Percentiles rank a stretch among this genome's conserved stretches.
These are phyloP conservation scores for Alligator mississippiensis DNA, from an alignment of 2,113 vertebrate genomes.

Conservation along the genomic window DNA sequence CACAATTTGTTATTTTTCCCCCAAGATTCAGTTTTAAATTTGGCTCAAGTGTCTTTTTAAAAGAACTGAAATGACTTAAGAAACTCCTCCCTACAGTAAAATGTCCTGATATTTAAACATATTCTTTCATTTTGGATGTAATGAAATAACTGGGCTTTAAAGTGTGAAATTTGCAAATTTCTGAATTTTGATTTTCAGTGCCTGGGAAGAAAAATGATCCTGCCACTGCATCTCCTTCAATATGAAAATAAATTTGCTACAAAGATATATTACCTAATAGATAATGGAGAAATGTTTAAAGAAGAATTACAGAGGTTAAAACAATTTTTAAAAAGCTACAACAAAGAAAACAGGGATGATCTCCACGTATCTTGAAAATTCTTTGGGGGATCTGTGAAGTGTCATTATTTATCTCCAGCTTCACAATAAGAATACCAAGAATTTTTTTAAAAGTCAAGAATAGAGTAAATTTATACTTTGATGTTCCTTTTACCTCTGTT, in stretches of 20 bases:
- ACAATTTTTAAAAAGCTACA: not conserved
- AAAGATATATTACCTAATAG: not conserved
- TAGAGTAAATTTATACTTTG: conserved; percentile 47
- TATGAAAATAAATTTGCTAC: not conserved
- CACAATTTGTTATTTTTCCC: not conserved
- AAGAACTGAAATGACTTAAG: not conserved
- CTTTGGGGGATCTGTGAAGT: not conserved
- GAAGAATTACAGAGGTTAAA: not conserved
- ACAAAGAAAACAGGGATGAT: not conserved
- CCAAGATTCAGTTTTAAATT: not conserved
- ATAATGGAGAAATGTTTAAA: not conserved
- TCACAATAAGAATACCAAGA: conserved; percentile 39
- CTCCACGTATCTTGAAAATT: not conserved
- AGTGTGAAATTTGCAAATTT: not conserved
- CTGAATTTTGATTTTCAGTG: not conserved
- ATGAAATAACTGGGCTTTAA: not conserved
- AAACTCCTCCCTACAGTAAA: not conserved
- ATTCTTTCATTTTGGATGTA: not conserved
- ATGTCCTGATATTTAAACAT: not conserved
- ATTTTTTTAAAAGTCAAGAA: conserved; percentile 56
- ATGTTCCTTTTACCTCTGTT: conserved; percentile 35
- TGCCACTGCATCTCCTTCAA: not conserved
- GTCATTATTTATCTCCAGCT: not conserved
- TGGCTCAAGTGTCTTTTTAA: not conserved
- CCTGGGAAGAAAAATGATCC: not conserved